These are phyloP conservation scores for Phyllostomus discolor DNA, from an alignment of 2,113 vertebrate genomes.

Conservation along the genomic window DNA sequence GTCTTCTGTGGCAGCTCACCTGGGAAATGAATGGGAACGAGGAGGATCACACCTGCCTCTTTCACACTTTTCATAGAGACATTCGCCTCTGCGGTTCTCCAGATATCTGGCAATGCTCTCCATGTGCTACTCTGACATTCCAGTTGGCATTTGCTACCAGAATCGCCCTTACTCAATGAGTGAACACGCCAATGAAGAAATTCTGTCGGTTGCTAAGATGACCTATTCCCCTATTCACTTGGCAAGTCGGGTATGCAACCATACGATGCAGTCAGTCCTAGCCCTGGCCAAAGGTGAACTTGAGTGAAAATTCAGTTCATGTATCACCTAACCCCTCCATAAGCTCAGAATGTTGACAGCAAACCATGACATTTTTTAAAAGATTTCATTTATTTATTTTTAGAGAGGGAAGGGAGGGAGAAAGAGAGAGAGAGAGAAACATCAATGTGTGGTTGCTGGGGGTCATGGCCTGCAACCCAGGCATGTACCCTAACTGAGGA, in stretches of 20 bases:
- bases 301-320: neutral
- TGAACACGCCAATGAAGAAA: neutral
- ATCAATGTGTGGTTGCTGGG: too few species aligned
- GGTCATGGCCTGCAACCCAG: too few species aligned
- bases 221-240: neutral
- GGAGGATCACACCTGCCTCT: neutral
- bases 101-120: neutral
- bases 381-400: too few species aligned
- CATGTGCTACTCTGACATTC: neutral
- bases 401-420: too few species aligned
- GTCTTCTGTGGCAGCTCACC: neutral
- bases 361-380: neutral
- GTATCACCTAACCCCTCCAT: neutral
- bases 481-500: too few species aligned
- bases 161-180: neutral
- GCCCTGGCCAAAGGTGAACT: neutral
- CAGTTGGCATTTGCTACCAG: neutral
- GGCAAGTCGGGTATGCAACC: neutral
- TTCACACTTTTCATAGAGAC: neutral
- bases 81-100: neutral
- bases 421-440: too few species aligned
- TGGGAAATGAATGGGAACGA: neutral
- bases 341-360: neutral
- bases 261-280: neutral
- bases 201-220: neutral